phyloP scores from a whole-genome alignment of 2,888 invertebrate species.

The Oscheius sp. region DNA sequence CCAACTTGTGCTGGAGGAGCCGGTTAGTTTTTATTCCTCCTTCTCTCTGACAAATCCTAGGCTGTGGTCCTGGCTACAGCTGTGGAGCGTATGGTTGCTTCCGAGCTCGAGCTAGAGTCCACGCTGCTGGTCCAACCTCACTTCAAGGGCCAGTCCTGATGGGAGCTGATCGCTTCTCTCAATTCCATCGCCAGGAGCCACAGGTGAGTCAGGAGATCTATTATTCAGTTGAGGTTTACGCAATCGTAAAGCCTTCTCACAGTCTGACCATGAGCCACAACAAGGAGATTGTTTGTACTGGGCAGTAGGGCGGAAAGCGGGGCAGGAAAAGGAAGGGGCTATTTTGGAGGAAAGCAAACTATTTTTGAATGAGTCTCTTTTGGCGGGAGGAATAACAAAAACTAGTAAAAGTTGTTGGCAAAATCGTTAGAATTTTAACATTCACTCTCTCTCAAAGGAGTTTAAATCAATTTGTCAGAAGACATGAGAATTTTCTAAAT shows the following conservation, averaged over 20 bases:
- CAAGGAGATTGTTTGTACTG: background rate
- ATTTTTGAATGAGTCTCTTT: too few species aligned
- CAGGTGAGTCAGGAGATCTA: slow-evolving; percentile 18
- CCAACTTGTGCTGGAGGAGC: slow-evolving; percentile 43
- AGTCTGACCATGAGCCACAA: background rate
- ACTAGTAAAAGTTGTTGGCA: too few species aligned
- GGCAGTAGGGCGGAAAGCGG: background rate
- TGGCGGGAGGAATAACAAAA: too few species aligned
- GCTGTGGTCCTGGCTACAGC: slow-evolving; percentile 53
- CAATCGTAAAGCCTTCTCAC: slow-evolving; percentile 2
- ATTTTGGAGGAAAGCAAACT: background rate
- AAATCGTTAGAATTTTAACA: too few species aligned
- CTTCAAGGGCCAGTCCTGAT: slow-evolving; percentile 35
- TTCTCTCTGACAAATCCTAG: slow-evolving; percentile 21
- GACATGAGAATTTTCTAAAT: too few species aligned
- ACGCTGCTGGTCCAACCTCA: slow-evolving; percentile 39
- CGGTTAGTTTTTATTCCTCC: background rate
- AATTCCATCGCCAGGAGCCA: slow-evolving; percentile 41
- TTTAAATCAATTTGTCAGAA: too few species aligned
- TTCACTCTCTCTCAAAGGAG: too few species aligned
- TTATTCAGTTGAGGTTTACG: too few species aligned
- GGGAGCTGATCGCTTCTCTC: slow-evolving; percentile 49
- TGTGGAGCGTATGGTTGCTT: slow-evolving; percentile 58
- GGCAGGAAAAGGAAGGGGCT: background rate
- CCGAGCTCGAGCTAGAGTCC: slow-evolving; percentile 46